Base-by-base conservation (phyloP, 2,797 vertebrate genomes). In the Manis javanica region DNA sequence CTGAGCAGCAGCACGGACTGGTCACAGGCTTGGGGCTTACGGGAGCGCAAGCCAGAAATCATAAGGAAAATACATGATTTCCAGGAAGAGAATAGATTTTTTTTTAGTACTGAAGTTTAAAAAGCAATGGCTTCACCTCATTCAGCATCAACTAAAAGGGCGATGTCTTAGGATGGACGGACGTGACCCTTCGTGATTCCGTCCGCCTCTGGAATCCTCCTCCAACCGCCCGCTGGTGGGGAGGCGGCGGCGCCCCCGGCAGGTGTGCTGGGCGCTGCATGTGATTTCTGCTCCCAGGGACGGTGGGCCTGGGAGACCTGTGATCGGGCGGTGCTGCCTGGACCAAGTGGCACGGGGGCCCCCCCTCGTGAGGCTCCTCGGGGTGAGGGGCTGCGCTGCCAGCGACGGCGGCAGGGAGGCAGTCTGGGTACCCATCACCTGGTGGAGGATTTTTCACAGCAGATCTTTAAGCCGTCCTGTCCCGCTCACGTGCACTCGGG, bases 211-310 rank as follows among this genome's bases (percentile, higher is more conserved):
- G 85, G 86, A 39, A 66, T 89, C 42, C 29, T 46, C 16, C 46
- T 84, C 15, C 83, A 64, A 95, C 90, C 5, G 5, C 66, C 15
- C 59, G 31, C 26, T 86, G 64, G 29, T 59, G 39, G 89, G 10
- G 69, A 77, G 55, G 23, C 66, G 42, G 24, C 59, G 83, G 26
- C 21, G 49, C 79, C 69, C 63, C 3, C 53, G 93, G 42, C 39
- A 96, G 88, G 63, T 29, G 55, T 85, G 84, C 63, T 1, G 53
- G 81, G 71, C 94, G 87, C 82, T 69, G 37, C 39, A 57, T 14
- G 31, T 23, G 81, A 93, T 96, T 75, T 96, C 74, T 86, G 37
- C 21, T 95, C 89, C 14, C 5, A 2, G 66, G 85, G 34, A 95
- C 51, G 74, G 53, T 29, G 55, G 15, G 21, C 77, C 39, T 83